phyloP scores from a whole-genome alignment of 2,888 invertebrate species.

The Masnerella sp. region DNA sequence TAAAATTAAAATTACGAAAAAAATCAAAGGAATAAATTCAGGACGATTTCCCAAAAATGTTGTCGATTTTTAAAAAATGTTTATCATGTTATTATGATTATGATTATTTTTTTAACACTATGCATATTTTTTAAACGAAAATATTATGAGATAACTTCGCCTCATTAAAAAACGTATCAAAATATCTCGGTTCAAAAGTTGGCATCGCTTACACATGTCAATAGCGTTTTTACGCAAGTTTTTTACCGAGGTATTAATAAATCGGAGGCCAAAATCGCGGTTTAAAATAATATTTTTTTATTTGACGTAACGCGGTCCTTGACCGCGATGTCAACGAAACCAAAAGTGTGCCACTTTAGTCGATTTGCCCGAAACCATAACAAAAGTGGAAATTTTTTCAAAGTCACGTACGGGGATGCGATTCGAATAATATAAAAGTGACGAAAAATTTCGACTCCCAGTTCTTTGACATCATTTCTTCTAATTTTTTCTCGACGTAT shows the following conservation, averaged over 20 bases:
- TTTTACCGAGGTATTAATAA: conserved; percentile 22
- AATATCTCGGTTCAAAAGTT: conserved; percentile 9
- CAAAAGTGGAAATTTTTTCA: conserved; percentile 24
- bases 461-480: too few relatives aligned
- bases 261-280: conserved; percentile 4
- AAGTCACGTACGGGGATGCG: conserved; percentile 35
- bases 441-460: neutral
- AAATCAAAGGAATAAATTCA: conserved; percentile 1
- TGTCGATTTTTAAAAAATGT: too few relatives aligned
- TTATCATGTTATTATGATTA: too few relatives aligned
- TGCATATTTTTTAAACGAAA: neutral
- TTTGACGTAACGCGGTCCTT: conserved; percentile 28
- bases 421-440: neutral
- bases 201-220: conserved; percentile 8
- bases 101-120: neutral
- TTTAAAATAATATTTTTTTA: conserved; percentile 30
- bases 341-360: conserved; percentile 33
- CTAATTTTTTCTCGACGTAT: neutral
- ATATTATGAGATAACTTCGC: neutral
- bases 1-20: conserved; percentile 1
- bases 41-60: conserved; percentile 8
- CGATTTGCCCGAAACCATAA: conserved; percentile 13
- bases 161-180: conserved; percentile 7
- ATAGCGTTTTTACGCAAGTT: too few relatives aligned
- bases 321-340: conserved; percentile 34